Evolutionary conservation across 2,113 vertebrate species (phyloP).

Genomic region (Barbus barbus): DNA sequence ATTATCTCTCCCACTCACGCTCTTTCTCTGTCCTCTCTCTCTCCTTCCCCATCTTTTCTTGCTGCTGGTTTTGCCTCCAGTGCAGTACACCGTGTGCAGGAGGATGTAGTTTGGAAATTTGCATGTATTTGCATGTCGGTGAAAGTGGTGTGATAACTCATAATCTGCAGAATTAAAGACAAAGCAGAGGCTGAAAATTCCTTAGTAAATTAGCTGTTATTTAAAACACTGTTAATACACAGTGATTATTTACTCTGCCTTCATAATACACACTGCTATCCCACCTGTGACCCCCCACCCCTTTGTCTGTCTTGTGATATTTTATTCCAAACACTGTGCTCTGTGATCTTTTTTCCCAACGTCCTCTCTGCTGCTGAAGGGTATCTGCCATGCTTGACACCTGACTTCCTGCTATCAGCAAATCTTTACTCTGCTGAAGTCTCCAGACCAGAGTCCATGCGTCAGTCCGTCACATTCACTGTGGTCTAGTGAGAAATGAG

Average conservation of each 20-base stretch:
- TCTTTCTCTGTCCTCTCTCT: slow-evolving; percentile 32
- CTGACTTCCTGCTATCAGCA: slow-evolving; percentile 40
- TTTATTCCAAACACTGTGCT: slow-evolving; percentile 5
- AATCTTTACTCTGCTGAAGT: slow-evolving; percentile 40
- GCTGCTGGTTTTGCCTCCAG: background rate
- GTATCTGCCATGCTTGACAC: slow-evolving; percentile 35
- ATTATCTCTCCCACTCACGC: slow-evolving; percentile 33
- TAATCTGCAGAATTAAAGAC: slow-evolving; percentile 57
- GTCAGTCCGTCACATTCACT: slow-evolving; percentile 10
- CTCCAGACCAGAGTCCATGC: slow-evolving; percentile 4
- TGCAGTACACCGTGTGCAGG: background rate
- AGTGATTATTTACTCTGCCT: slow-evolving; percentile 58
- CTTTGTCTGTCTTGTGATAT: slow-evolving; percentile 18
- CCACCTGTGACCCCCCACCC: background rate
- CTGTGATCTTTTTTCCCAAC: slow-evolving; percentile 4
- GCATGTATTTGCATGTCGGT: slow-evolving; percentile 59
- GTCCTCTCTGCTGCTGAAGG: slow-evolving; percentile 24
- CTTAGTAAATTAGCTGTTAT: slow-evolving; percentile 61
- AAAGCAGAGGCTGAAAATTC: slow-evolving; percentile 58
- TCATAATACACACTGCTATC: slow-evolving; percentile 15
- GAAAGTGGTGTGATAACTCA: slow-evolving; percentile 51
- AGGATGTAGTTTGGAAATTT: slow-evolving; percentile 28
- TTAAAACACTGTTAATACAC: slow-evolving; percentile 58
- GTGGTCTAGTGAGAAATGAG: background rate
- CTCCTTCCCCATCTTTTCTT: slow-evolving; percentile 1